Conservation (phyloP, 2,888 invertebrate species). For the Calephelis perditalis region DNA sequence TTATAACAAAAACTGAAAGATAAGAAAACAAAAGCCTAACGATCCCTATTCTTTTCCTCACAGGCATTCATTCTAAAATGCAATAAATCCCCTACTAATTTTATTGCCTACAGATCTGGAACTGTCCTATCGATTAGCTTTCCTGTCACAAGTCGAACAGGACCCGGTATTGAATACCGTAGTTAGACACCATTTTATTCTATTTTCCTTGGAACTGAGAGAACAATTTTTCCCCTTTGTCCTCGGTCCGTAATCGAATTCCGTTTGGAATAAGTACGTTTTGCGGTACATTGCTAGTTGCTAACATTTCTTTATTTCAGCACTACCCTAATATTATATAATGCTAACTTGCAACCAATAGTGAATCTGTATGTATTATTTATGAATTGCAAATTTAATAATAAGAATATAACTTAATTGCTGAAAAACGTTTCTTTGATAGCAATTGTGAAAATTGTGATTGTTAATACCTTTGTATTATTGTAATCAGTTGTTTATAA, state of each 20-base stretch:
- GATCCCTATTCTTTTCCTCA: not conserved
- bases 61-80: slow-evolving; percentile 4
- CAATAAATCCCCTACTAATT: slow-evolving; percentile 20
- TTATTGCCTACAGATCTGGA: slow-evolving; percentile 14
- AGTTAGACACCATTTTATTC: slow-evolving; percentile 34
- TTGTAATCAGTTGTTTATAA: too few species aligned
- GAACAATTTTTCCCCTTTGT: slow-evolving; percentile 37
- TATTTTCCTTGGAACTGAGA: slow-evolving; percentile 30
- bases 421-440: too few species aligned
- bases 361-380: too few species aligned
- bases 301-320: slow-evolving; percentile 22
- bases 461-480: too few species aligned
- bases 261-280: slow-evolving; percentile 35
- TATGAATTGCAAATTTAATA: too few species aligned
- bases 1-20: not conserved
- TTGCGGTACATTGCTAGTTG: slow-evolving; percentile 30
- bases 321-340: not conserved
- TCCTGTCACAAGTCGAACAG: slow-evolving; percentile 28
- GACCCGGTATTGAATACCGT: slow-evolving; percentile 32
- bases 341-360: too few species aligned
- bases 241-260: slow-evolving; percentile 37
- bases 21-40: not conserved
- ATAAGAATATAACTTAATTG: too few species aligned
- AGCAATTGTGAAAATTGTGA: too few species aligned
- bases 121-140: slow-evolving; percentile 24